phyloP scores from a whole-genome alignment of 2,797 vertebrate genomes.

The Chiropotes sagulatus region DNA sequence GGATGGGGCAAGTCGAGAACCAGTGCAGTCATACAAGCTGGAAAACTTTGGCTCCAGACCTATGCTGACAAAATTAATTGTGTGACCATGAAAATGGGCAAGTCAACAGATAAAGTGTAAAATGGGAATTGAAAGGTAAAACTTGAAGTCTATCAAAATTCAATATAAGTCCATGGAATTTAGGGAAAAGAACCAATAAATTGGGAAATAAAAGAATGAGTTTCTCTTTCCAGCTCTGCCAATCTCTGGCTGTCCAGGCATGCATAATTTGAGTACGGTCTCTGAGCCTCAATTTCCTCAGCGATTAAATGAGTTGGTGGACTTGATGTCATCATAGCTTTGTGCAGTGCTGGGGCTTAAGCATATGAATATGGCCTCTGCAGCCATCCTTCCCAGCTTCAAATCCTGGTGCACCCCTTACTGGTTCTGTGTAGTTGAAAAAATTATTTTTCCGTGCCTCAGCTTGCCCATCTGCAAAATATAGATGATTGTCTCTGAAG shows the following conservation, averaged over 20 bases:
- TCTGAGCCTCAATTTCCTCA: not conserved
- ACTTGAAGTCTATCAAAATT: not conserved
- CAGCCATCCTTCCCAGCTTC: not conserved
- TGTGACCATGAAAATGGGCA: not conserved
- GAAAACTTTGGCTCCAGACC: not conserved
- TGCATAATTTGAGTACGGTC: not conserved
- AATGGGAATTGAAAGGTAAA: not conserved
- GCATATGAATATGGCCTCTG: not conserved
- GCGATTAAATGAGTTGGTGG: not conserved
- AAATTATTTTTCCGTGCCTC: not conserved
- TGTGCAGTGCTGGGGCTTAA: not conserved
- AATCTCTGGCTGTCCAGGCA: not conserved
- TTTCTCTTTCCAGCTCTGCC: not conserved
- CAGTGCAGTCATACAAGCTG: too few relatives aligned
- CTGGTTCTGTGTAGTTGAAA: not conserved
- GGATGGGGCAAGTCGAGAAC: accelerated
- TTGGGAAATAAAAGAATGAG: not conserved
- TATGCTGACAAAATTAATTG: not conserved
- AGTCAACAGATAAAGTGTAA: not conserved
- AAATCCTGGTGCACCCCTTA: not conserved
- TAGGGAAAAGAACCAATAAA: not conserved
- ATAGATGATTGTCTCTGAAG: not conserved
- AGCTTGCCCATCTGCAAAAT: not conserved
- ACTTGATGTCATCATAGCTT: not conserved
- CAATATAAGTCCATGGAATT: not conserved